Evolutionary conservation across 2,888 invertebrate genomes (phyloP).

Genomic region (Gasteruption jaculator): DNA sequence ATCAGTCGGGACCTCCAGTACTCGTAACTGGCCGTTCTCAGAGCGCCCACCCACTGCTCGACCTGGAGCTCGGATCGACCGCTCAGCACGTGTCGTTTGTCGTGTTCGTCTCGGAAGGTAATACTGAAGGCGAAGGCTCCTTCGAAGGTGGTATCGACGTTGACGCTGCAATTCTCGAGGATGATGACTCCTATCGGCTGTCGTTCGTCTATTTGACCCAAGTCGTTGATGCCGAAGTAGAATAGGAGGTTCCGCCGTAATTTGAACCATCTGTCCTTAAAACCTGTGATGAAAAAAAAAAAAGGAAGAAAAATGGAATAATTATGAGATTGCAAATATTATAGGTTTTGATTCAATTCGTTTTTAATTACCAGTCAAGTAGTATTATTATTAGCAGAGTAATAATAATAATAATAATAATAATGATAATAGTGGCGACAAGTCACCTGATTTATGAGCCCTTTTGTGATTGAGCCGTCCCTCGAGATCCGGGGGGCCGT

Average conservation of each 20-base stretch:
- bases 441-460: conserved; percentile 46
- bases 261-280: conserved; percentile 76
- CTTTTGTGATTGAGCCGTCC: conserved; percentile 68
- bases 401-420: background rate
- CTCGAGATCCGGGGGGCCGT: conserved; percentile 61
- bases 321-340: background rate
- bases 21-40: conserved; percentile 69
- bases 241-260: conserved; percentile 70
- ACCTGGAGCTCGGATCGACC: conserved; percentile 68
- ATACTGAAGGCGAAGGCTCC: conserved; percentile 74
- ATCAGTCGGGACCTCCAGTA: conserved; percentile 63
- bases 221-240: conserved; percentile 69
- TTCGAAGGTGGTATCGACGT: conserved; percentile 61
- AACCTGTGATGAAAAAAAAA: conserved; percentile 55
- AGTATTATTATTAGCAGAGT: conserved; percentile 1
- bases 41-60: conserved; percentile 65
- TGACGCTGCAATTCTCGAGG: conserved; percentile 69
- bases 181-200: conserved; percentile 70
- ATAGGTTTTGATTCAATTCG: background rate
- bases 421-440: background rate
- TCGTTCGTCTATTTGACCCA: conserved; percentile 62
- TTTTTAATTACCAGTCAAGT: conserved; percentile 1
- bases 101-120: conserved; percentile 64
- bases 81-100: conserved; percentile 67
- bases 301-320: conserved; percentile 1